A percentile compares a stretch with the other conserved stretches of the same genome.
These are phyloP conservation scores for Belonocnema kinseyi DNA, from an alignment of 1,140 invertebrate genomes.

Conservation along the genomic window DNA sequence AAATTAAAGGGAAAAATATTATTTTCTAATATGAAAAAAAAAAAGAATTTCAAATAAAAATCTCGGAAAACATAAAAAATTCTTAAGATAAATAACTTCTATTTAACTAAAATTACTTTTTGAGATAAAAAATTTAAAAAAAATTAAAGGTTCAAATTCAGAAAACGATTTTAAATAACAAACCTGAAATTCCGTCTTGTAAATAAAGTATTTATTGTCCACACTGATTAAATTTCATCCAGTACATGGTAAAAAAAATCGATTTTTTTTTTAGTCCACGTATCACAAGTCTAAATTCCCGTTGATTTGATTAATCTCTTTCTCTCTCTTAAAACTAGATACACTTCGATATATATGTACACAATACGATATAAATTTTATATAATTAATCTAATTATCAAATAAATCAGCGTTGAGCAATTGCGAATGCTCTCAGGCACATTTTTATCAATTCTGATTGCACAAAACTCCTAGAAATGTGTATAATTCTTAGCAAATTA, in stretches of 20 bases:
- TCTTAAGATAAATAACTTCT: no score
- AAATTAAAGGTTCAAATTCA: not conserved
- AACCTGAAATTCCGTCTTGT: constrained; percentile 43
- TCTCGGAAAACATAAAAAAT: no score
- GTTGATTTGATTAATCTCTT: not conserved
- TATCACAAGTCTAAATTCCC: constrained; percentile 19
- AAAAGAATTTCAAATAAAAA: no score
- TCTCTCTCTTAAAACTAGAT: not conserved
- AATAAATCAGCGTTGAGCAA: constrained; percentile 48
- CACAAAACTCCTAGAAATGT: constrained; percentile 46
- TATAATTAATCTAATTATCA: no score
- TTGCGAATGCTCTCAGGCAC: constrained; percentile 49
- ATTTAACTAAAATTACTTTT: no score
- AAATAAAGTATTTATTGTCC: constrained; percentile 69
- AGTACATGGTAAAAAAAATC: constrained; percentile 18
- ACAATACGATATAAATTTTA: no score
- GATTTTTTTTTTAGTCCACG: constrained; percentile 4
- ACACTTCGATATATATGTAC: no score
- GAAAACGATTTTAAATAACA: constrained; percentile 32
- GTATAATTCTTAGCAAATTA: constrained; percentile 53
- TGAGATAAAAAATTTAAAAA: no score
- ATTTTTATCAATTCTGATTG: constrained; percentile 41
- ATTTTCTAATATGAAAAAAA: not conserved
- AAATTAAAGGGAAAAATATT: constrained; percentile 8
- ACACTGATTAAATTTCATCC: constrained; percentile 26